phyloP scores from a whole-genome alignment of 2,888 invertebrate species.

The Gari tellinella region DNA sequence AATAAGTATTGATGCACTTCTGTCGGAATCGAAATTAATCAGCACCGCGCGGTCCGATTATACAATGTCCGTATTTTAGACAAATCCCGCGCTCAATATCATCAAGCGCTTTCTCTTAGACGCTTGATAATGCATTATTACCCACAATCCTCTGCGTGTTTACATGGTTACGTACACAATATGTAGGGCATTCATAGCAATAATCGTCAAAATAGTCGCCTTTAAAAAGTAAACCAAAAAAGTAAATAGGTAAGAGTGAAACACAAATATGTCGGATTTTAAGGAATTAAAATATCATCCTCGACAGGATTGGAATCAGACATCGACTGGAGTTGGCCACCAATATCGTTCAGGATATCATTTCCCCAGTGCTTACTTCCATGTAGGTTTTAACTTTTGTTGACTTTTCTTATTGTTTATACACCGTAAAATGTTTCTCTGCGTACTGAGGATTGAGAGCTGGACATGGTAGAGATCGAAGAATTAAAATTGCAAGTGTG shows the following conservation, averaged over 20 bases:
- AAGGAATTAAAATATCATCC: conserved; percentile 72
- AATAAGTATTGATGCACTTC: too few relatives aligned
- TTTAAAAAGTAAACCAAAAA: neutral
- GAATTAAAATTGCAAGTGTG: too few relatives aligned
- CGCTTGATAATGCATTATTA: conserved; percentile 5
- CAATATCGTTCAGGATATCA: conserved; percentile 84
- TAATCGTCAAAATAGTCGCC: neutral
- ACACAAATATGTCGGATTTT: conserved; percentile 59
- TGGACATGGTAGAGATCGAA: too few relatives aligned
- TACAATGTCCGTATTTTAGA: too few relatives aligned
- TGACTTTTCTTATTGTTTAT: too few relatives aligned
- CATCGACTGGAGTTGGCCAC: conserved; percentile 84
- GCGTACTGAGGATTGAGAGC: too few relatives aligned
- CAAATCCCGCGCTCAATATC: too few relatives aligned
- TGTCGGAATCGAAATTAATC: too few relatives aligned
- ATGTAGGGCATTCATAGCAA: neutral
- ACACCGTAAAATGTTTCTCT: too few relatives aligned
- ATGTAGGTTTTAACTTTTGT: conserved; percentile 70
- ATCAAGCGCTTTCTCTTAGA: too few relatives aligned
- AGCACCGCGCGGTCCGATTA: too few relatives aligned
- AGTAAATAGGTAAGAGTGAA: neutral
- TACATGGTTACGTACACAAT: conserved; percentile 65
- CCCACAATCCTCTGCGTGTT: conserved; percentile 57
- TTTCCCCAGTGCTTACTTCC: conserved; percentile 83
- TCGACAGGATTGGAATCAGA: conserved; percentile 80